Evolutionary conservation across 2,888 invertebrate species (phyloP).

Genomic region (Linyphia triangularis): DNA sequence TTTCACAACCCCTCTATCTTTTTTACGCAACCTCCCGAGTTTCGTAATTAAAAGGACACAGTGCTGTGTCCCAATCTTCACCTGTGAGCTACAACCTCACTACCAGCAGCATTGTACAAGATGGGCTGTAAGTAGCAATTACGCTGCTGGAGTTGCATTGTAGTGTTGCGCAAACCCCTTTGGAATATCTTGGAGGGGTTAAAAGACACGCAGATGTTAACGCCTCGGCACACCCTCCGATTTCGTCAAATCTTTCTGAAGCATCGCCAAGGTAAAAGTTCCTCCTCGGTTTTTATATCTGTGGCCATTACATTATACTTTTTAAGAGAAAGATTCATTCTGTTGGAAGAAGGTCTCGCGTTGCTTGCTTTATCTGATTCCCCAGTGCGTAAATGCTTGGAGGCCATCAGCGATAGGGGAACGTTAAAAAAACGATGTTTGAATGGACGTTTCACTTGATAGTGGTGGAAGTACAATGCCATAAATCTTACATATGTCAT

Average conservation of each 20-base stretch:
- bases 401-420: not conserved
- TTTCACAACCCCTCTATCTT: not conserved
- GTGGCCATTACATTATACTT: not conserved
- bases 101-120: not conserved
- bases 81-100: constrained; percentile 12
- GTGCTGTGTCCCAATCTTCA: constrained; percentile 1
- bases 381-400: not conserved
- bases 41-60: constrained; percentile 7
- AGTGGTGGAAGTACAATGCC: not conserved
- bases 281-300: not conserved
- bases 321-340: constrained; percentile 29
- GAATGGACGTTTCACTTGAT: not conserved
- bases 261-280: constrained; percentile 12
- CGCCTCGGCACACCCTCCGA: constrained; percentile 48
- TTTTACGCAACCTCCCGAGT: not conserved
- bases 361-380: constrained; percentile 15
- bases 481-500: not conserved
- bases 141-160: constrained; percentile 12
- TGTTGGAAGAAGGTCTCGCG: not conserved
- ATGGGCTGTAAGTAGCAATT: constrained; percentile 45
- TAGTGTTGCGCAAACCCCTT: not conserved
- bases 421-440: not conserved
- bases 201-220: constrained; percentile 25
- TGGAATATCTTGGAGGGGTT: not conserved
- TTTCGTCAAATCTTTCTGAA: constrained; percentile 47